Evolutionary conservation across 1,140 invertebrate species (phyloP).

Genomic region (Nylanderia fulva): DNA sequence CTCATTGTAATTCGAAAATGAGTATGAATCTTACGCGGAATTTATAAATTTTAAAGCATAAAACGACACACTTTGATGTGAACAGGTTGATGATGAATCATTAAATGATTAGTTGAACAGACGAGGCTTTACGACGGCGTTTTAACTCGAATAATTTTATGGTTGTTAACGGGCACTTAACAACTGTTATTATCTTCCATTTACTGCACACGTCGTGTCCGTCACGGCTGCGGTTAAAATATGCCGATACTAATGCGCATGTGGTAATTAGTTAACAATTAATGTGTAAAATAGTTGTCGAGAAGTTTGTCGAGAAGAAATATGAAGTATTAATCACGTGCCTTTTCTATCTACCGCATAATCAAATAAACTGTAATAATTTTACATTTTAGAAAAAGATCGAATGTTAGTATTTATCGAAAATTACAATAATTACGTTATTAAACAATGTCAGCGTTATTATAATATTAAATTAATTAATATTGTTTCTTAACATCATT

Average conservation of each 20-base stretch:
- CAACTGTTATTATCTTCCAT: constrained; percentile 61
- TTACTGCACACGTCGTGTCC: constrained; percentile 33
- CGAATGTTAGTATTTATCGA: neutral
- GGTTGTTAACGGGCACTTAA: constrained; percentile 48
- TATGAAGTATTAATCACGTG: constrained; percentile 35
- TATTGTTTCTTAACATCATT: neutral
- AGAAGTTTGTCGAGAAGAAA: constrained; percentile 24
- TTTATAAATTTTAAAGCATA: constrained; percentile 9
- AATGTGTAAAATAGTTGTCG: constrained; percentile 48
- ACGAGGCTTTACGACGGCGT: constrained; percentile 46
- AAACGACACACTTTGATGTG: constrained; percentile 29
- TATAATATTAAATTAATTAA: neutral
- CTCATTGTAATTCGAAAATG: neutral
- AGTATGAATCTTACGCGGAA: constrained; percentile 9
- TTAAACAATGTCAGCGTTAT: neutral
- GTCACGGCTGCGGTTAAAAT: constrained; percentile 51
- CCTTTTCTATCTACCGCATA: neutral
- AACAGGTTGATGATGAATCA: constrained; percentile 12
- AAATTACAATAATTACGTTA: neutral
- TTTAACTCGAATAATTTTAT: constrained; percentile 61
- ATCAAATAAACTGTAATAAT: neutral
- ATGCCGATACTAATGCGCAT: constrained; percentile 42
- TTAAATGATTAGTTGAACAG: constrained; percentile 44
- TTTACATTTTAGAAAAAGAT: neutral
- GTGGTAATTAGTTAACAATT: constrained; percentile 47